A percentile compares a stretch with the other conserved stretches of the same genome.
phyloP scores from a whole-genome alignment of 2,888 invertebrate species.

The Mechanitis messenoides region DNA sequence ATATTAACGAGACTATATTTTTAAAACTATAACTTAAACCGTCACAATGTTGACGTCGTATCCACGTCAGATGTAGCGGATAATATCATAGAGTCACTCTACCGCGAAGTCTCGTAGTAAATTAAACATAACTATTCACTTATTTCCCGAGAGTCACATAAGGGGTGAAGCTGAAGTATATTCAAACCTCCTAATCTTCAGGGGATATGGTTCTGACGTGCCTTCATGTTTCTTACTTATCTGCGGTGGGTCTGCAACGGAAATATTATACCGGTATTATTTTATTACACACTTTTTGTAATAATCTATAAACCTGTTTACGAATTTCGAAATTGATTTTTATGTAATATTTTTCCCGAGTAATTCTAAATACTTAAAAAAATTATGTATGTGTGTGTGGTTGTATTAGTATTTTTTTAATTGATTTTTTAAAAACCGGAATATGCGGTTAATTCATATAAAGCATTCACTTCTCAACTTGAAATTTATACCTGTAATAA shows the following conservation, averaged over 20 bases:
- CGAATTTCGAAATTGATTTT: too few species aligned
- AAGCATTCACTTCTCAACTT: too few species aligned
- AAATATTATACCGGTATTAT: background rate
- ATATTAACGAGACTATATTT: background rate
- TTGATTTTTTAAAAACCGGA: too few species aligned
- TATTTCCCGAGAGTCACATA: conserved; percentile 49
- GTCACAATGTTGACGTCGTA: too few species aligned
- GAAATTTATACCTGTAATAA: too few species aligned
- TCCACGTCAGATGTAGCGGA: conserved; percentile 13
- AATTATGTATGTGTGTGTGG: too few species aligned
- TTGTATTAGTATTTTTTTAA: too few species aligned
- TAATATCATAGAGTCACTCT: conserved; percentile 36
- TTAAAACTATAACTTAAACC: too few species aligned
- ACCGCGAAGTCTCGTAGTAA: conserved; percentile 39
- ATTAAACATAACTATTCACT: conserved; percentile 59
- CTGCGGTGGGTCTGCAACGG: background rate
- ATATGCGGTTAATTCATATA: too few species aligned
- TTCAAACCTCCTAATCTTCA: conserved; percentile 14
- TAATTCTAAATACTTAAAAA: too few species aligned
- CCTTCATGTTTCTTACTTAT: conserved; percentile 6
- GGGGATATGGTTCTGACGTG: background rate
- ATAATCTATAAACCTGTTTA: too few species aligned
- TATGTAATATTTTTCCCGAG: too few species aligned
- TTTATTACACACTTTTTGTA: background rate
- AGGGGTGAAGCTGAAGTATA: conserved; percentile 13